Conservation (phyloP, 2,888 invertebrate genomes). For the Drosophila macrospina region DNA sequence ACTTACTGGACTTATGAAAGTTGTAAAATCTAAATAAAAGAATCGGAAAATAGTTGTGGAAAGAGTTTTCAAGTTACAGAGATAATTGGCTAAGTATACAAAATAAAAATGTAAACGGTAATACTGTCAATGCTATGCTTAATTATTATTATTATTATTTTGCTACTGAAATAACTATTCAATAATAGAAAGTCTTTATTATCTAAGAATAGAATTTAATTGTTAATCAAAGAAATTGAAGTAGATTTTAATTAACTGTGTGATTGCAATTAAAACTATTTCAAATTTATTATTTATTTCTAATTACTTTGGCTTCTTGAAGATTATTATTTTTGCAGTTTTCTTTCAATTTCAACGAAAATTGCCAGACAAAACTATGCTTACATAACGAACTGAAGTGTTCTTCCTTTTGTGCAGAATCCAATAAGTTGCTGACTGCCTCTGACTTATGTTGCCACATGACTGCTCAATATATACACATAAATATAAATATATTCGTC, state of each 20-base stretch:
- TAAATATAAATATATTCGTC: slow-evolving; percentile 30
- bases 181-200: too few species aligned
- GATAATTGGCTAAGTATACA: too few species aligned
- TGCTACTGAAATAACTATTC: too few species aligned
- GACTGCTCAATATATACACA: slow-evolving; percentile 45
- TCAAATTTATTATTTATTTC: neutral
- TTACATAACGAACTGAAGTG: slow-evolving; percentile 36
- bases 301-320: neutral
- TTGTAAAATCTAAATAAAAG: neutral
- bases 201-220: too few species aligned
- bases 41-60: neutral
- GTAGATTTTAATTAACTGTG: neutral
- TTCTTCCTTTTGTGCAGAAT: neutral
- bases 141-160: too few species aligned
- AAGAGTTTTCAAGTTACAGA: too few species aligned
- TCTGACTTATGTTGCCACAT: slow-evolving; percentile 53
- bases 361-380: slow-evolving; percentile 21
- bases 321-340: neutral
- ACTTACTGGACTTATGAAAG: too few species aligned
- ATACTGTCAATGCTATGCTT: too few species aligned
- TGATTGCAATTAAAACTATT: too few species aligned
- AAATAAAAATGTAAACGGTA: too few species aligned
- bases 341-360: slow-evolving; percentile 1
- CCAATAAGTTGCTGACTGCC: slow-evolving; percentile 5
- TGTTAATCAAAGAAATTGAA: too few species aligned